Percentiles rank a stretch among this genome's conserved stretches.
These are phyloP conservation scores for Pholis gunnellus DNA, from an alignment of 2,113 vertebrate genomes.

Conservation along the genomic window DNA sequence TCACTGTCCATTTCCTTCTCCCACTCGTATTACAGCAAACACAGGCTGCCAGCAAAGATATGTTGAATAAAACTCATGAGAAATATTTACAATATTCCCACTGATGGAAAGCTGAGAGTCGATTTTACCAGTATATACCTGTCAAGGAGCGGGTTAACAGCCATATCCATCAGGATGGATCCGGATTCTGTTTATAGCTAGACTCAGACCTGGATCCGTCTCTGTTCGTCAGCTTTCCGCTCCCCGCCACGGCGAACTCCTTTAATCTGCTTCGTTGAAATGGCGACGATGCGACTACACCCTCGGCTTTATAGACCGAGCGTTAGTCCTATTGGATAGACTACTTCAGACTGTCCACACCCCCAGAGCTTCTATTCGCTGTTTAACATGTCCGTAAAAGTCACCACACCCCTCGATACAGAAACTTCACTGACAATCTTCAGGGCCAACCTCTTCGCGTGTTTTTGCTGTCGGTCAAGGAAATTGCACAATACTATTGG, in stretches of 20 bases:
- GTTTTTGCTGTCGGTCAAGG: slow-evolving; percentile 52
- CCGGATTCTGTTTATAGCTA: slow-evolving; percentile 82
- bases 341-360: slow-evolving; percentile 39
- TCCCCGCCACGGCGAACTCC: slow-evolving; percentile 44
- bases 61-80: slow-evolving; percentile 20
- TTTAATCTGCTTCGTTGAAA: slow-evolving; percentile 80
- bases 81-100: slow-evolving; percentile 66
- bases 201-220: slow-evolving; percentile 74
- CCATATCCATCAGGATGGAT: slow-evolving; percentile 87
- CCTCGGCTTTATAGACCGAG: slow-evolving; percentile 78
- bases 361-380: slow-evolving; percentile 61
- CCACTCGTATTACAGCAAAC: slow-evolving; percentile 27
- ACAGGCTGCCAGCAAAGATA: slow-evolving; percentile 1
- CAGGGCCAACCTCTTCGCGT: slow-evolving; percentile 57
- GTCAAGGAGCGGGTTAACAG: slow-evolving; percentile 83
- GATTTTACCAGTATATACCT: slow-evolving; percentile 84
- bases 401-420: slow-evolving; percentile 48
- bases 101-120: slow-evolving; percentile 68
- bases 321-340: slow-evolving; percentile 73
- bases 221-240: slow-evolving; percentile 61
- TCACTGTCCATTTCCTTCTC: slow-evolving; percentile 26
- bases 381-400: slow-evolving; percentile 41
- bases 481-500: slow-evolving; percentile 52
- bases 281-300: slow-evolving; percentile 81
- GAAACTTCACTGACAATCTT: background rate